Evolutionary conservation across 2,888 invertebrate species (phyloP), one percentile per base, ranked within the genome.

Genomic region (Ditylenchus weischeri): DNA sequence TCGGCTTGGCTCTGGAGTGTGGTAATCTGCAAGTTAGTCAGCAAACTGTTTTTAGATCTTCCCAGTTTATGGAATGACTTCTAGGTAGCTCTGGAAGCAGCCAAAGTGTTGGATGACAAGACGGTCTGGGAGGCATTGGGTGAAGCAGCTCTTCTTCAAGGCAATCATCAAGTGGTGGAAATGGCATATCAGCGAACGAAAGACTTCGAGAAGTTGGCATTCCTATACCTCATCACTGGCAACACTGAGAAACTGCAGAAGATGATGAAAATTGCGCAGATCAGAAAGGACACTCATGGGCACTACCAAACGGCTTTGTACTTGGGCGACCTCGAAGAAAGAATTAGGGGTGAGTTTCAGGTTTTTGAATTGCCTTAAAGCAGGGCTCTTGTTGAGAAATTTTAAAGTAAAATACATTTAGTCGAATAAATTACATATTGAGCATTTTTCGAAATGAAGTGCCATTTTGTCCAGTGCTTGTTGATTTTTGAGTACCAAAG

Each of bases 101-200:
- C 98, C 0, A 90, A 92, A 84, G 76, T 75, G 11, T 50, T 98
- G 47, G 96, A 98, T 84, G 93, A 96, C 83, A 91, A 92, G 72
- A 87, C 88, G 10, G 94, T 95, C 78, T 98, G 98, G 98, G 93
- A 95, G 84, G 89, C 90, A 75, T 86, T 98, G 69, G 96, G 93
- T 0, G 90, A 93, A 80, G 91, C 93, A 0, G 96, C 98, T 0
- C 85, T 96, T 29, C 86, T 91, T 75, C 93, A 93, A 83, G 96
- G 79, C 49, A 81, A 79, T 64, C 79, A 82, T 73, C 86, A 88
- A 84, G 87, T 91, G 61, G 96, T 98, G 0, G 98, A 99, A 85
- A 95, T 98, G 94, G 94, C 95, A 82, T 99, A 99, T 85, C 96
- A 99, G 84, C 89, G 96, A 72, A 98, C 95, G 0, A 99, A 98